phyloP scores from a whole-genome alignment of 2,113 vertebrate species.

The Tyto alba region DNA sequence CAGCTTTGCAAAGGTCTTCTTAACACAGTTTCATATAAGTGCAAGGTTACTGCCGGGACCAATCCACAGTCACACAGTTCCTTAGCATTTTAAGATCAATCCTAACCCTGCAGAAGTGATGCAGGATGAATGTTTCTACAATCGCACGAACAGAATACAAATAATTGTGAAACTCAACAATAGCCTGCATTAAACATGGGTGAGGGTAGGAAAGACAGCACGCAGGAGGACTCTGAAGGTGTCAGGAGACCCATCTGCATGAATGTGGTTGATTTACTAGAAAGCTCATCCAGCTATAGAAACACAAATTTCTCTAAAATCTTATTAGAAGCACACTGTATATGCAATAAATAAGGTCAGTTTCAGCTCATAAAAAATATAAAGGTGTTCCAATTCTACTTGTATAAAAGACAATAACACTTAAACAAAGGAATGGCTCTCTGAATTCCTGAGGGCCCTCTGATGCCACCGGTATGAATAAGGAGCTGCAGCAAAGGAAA shows the following conservation, averaged over 20 bases:
- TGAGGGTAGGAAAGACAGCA: neutral
- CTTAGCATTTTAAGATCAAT: neutral
- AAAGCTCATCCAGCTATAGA: neutral
- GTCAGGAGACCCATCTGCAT: neutral
- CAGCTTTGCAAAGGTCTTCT: neutral
- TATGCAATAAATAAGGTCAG: neutral
- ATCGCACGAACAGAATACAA: neutral
- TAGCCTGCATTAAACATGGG: neutral
- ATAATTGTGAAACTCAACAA: neutral
- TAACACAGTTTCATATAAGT: neutral
- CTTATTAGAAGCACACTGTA: neutral
- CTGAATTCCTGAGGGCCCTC: neutral
- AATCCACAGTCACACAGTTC: neutral
- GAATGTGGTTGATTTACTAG: neutral
- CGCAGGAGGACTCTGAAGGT: neutral
- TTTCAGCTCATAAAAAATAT: neutral
- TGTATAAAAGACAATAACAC: neutral
- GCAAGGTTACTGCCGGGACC: neutral
- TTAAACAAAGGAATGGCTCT: neutral
- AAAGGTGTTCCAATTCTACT: neutral
- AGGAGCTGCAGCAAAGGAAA: neutral
- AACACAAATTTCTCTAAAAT: neutral
- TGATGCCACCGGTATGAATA: neutral
- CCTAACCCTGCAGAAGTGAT: neutral
- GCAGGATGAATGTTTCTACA: neutral